Evolutionary conservation across 2,797 vertebrate genomes (phyloP), one percentile per base, ranked within the genome.

Genomic region (Tinamus major): DNA sequence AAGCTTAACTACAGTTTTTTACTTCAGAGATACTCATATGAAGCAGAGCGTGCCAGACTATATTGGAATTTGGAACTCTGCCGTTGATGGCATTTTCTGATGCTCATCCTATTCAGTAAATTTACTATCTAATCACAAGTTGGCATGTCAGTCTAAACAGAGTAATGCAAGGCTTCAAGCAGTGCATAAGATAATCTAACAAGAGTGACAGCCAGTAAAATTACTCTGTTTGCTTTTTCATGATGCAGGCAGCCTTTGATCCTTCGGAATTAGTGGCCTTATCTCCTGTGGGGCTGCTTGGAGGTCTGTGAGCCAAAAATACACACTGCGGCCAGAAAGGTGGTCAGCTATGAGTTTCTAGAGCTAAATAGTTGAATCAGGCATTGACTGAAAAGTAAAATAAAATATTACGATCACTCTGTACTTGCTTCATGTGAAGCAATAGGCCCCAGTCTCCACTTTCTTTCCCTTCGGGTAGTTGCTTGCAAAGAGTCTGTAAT

Each of bases 81-180:
- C 75, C 94, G 70, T 85, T 93, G 89, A 27, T 92, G 80, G 58
- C 55, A 80, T 94, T 95, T 93, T 92, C 70, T 89, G 46, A 29
- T 77, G 65, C 72, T 96, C 78, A 75, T 88, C 59, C 69, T 94
- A 75, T 94, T 96, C 92, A 95, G 88, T 94, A 94, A 97, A 97
- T 97, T 95, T 95, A 90, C 92, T 95, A 46, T 96, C 95, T 94
- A 91, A 97, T 96, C 87, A 94, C 79, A 95, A 93, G 90, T 89
- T 96, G 90, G 94, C 88, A 69, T 96, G 93, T 96, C 94, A 92
- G 85, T 96, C 75, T 92, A 95, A 96, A 91, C 92, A 92, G 53
- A 77, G 39, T 89, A 96, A 95, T 93, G 78, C 55, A 82, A 69
- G 72, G 79, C 91, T 94, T 94, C 17, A 64, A 92, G 89, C 76